Conservation (phyloP, 2,797 vertebrate species). For the Acestrorhynchus altus region DNA sequence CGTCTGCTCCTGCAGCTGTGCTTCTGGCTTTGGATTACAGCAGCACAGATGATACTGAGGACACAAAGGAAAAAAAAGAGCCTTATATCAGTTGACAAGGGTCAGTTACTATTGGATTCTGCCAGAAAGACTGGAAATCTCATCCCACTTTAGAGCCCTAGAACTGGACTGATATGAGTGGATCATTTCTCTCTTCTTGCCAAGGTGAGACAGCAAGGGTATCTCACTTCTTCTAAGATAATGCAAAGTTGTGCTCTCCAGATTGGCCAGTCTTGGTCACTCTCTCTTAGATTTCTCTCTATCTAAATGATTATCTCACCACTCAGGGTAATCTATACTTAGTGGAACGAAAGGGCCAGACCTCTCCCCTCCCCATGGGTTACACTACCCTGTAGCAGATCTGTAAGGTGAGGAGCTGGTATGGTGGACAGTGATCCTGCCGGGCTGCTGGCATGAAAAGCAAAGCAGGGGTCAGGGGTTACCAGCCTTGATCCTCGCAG, state of each 20-base stretch:
- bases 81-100: conserved; percentile 30
- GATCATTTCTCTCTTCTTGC: conserved; percentile 4
- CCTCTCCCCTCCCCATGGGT: neutral
- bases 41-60: conserved; percentile 32
- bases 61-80: conserved; percentile 11
- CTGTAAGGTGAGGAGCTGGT: conserved; percentile 33
- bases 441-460: conserved; percentile 18
- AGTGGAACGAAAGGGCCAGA: conserved; percentile 36
- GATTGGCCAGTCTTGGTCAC: neutral
- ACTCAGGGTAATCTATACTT: neutral
- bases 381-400: conserved; percentile 2
- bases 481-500: conserved; percentile 25
- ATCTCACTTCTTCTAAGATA: neutral
- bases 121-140: conserved; percentile 3
- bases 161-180: conserved; percentile 4
- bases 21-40: conserved; percentile 17
- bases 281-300: conserved; percentile 12
- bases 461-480: neutral
- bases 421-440: conserved; percentile 1
- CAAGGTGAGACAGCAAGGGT: conserved; percentile 13
- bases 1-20: neutral
- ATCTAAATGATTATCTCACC: conserved; percentile 5
- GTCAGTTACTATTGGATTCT: conserved; percentile 19
- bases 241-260: neutral
- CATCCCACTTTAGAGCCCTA: neutral